These are phyloP conservation scores for Atopsyche davidsoni DNA, from an alignment of 1,140 invertebrate species.

Conservation along the genomic window DNA sequence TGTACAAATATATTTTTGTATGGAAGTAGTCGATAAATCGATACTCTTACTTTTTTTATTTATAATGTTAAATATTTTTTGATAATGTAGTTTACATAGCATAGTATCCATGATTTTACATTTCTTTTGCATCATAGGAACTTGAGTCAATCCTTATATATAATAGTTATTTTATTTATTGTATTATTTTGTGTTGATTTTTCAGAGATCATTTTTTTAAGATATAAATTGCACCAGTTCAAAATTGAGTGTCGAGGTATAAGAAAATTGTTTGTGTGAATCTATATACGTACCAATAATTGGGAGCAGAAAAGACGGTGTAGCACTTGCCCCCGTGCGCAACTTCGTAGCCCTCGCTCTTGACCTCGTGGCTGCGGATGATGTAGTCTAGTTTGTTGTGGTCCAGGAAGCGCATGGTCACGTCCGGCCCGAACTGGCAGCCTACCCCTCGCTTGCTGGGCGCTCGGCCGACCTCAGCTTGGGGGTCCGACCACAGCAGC, in stretches of 20 bases:
- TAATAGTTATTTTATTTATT: too few species aligned
- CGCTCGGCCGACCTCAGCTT: constrained; percentile 75
- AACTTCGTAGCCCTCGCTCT: constrained; percentile 92
- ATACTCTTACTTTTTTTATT: too few species aligned
- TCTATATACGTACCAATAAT: constrained; percentile 81
- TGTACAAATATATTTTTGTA: too few species aligned
- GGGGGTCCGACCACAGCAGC: constrained; percentile 96
- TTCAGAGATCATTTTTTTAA: too few species aligned
- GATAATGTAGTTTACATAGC: too few species aligned
- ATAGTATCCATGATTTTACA: too few species aligned
- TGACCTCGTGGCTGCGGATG: constrained; percentile 96
- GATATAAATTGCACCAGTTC: too few species aligned
- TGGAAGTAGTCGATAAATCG: too few species aligned
- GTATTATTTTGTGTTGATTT: not conserved
- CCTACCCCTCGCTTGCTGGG: constrained; percentile 96
- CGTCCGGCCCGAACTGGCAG: constrained; percentile 97
- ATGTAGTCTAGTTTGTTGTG: constrained; percentile 88
- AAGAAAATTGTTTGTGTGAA: not conserved
- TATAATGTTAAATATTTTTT: too few species aligned
- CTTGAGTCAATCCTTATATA: too few species aligned
- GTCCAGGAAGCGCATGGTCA: constrained; percentile 82
- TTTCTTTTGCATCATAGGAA: too few species aligned
- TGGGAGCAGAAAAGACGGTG: constrained; percentile 96
- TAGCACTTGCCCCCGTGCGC: constrained; percentile 92
- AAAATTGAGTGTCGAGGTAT: too few species aligned